Evolutionary conservation across 2,888 invertebrate genomes (phyloP).

Genomic region (Nomada ferruginata): DNA sequence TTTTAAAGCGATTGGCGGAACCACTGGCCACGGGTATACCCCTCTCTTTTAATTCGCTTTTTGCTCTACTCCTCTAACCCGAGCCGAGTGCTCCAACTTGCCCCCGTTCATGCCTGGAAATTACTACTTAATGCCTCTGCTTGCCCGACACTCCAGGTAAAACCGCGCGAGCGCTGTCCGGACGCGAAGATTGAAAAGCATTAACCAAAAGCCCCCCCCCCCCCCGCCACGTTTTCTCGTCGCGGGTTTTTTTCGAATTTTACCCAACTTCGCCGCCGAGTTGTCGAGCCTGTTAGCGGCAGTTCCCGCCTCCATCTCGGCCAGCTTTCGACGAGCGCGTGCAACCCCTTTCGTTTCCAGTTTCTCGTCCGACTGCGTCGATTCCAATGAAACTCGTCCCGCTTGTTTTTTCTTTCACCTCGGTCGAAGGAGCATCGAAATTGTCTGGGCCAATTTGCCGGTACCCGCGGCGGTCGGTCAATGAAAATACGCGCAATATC

Average conservation of each 20-base stretch:
- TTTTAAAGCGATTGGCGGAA: conserved; percentile 76
- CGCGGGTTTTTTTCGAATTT: conserved; percentile 34
- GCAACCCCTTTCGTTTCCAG: neutral
- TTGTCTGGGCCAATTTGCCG: conserved; percentile 28
- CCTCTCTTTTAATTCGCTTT: conserved; percentile 74
- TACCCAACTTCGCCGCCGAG: neutral
- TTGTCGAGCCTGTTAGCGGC: too few species aligned
- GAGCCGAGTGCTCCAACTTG: conserved; percentile 34
- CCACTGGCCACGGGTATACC: conserved; percentile 51
- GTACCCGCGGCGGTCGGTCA: neutral
- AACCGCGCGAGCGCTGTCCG: conserved; percentile 46
- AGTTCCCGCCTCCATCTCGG: neutral
- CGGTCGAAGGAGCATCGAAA: conserved; percentile 24
- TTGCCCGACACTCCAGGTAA: conserved; percentile 53
- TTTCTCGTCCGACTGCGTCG: neutral
- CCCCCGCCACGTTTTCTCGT: neutral
- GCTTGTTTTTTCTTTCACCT: neutral
- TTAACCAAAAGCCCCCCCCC: conserved; percentile 17
- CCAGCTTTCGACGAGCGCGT: neutral
- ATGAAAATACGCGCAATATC: conserved; percentile 26
- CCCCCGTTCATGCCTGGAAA: conserved; percentile 71
- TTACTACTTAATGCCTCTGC: conserved; percentile 76
- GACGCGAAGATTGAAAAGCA: conserved; percentile 61
- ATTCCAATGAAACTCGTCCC: neutral
- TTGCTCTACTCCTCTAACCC: conserved; percentile 58